These are phyloP conservation scores for Periparus ater DNA, from an alignment of 2,797 vertebrate genomes.

Conservation along the genomic window DNA sequence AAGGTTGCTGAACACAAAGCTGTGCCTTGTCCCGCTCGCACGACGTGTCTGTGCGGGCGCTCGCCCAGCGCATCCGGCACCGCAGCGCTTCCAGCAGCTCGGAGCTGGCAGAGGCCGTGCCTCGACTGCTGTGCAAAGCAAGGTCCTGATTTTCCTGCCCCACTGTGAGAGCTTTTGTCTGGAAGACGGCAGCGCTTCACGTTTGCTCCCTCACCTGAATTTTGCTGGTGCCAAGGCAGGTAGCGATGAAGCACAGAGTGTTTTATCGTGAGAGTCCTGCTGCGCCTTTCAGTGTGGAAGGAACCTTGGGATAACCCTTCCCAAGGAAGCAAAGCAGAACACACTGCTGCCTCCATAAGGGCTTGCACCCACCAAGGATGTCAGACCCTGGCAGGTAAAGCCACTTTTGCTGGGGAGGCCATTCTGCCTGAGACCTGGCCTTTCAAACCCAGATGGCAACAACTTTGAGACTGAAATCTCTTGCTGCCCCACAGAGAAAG, in stretches of 20 bases:
- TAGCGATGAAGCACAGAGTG: fast-evolving
- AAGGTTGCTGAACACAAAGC: conserved; percentile 9
- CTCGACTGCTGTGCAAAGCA: neutral
- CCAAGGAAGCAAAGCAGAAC: neutral
- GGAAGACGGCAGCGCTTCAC: fast-evolving
- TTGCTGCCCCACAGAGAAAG: neutral
- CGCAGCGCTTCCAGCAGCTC: neutral
- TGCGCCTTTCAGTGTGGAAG: neutral
- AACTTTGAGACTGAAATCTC: neutral
- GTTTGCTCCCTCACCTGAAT: neutral
- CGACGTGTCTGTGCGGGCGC: neutral
- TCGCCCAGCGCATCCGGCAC: neutral
- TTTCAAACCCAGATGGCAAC: neutral
- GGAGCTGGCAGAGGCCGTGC: neutral
- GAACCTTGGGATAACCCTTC: neutral
- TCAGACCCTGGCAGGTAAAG: neutral
- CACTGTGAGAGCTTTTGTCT: fast-evolving
- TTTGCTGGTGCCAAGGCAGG: neutral
- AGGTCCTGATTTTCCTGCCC: neutral
- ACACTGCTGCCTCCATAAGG: neutral
- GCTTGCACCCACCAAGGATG: neutral
- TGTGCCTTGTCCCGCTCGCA: neutral
- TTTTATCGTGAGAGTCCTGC: neutral
- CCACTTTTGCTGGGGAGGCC: neutral
- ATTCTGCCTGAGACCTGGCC: neutral